Evolutionary conservation across 1,140 invertebrate species (phyloP), one percentile per base, ranked within the genome.

Genomic region (Formica exsecta): DNA sequence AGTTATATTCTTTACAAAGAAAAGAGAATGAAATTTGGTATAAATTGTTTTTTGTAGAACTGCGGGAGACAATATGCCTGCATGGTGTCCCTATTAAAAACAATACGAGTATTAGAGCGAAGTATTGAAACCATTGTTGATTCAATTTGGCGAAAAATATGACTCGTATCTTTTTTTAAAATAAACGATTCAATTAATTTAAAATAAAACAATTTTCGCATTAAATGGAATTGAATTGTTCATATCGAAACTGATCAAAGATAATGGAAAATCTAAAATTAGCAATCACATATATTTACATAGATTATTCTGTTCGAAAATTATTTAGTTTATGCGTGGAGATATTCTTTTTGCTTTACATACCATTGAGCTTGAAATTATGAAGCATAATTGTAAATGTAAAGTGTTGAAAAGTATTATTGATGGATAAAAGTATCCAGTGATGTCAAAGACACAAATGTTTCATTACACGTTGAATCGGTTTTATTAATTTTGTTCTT

Each of bases 11-110:
- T 66, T 38, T 22, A 44, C 4, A 5, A 4, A 36, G 11, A 19
- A 51, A 51, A 1, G 16, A 51, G 16, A 51, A 51, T 1, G 13
- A 51, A 51, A 32, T n/a, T 48, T 66, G 8, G 25, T 36, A 13
- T 32, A 59, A 57, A 73, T 73, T 59, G 22, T 73, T 81, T 41
- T 59, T 80, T 70, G 38, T 41, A 80, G 32, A 80, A 68, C 25
- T 9, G 9, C 3, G 16, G 38, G 19, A 38, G 38, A 22, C 16
- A 13, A 2, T n/a, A n/a, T 57, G 41, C 19, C 13, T 38, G 25
- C 16, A 79, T 38, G 41, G 8, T n/a, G 22, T 36, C 32, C 1
- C 7, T 25, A 13, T 9, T 5, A 68, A 68, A 68, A 57, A 16
- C n/a, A 51, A 65, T 79, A 25, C 3, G 11, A 65, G 11, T 25